These are phyloP conservation scores for Tetranychus truncatus DNA, from an alignment of 2,888 invertebrate species.

Conservation along the genomic window DNA sequence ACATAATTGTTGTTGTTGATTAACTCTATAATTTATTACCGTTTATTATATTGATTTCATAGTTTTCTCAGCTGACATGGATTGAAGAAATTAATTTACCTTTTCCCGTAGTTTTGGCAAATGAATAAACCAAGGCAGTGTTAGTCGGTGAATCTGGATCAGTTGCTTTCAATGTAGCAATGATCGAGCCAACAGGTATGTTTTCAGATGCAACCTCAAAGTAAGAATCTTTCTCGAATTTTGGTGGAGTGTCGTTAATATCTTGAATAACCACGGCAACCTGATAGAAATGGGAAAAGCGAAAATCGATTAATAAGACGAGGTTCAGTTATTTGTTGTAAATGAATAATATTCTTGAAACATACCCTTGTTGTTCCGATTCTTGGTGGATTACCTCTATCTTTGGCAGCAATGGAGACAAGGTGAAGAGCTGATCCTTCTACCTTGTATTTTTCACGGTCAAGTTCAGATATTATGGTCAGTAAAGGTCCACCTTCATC, in stretches of 20 bases:
- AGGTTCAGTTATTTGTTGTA: not conserved
- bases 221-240: conserved; percentile 28
- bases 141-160: conserved; percentile 29
- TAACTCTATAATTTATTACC: no score
- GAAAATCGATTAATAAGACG: not conserved
- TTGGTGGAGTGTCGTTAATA: conserved; percentile 29
- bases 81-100: conserved; percentile 9
- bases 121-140: conserved; percentile 28
- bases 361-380: conserved; percentile 27
- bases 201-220: conserved; percentile 29
- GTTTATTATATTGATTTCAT: no score
- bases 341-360: not conserved
- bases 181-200: conserved; percentile 28
- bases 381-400: conserved; percentile 27
- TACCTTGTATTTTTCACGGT: conserved; percentile 28
- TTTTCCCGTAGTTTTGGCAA: conserved; percentile 22
- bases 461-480: conserved; percentile 28
- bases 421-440: conserved; percentile 27
- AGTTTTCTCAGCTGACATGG: no score
- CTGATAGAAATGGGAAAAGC: conserved; percentile 11
- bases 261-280: conserved; percentile 28
- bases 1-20: no score
- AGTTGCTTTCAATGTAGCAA: conserved; percentile 27
- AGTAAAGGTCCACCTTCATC: conserved; percentile 27
- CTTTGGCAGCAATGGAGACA: conserved; percentile 28